phyloP scores from a whole-genome alignment of 2,113 vertebrate genomes.

The Haplochromis vanheusdeni region DNA sequence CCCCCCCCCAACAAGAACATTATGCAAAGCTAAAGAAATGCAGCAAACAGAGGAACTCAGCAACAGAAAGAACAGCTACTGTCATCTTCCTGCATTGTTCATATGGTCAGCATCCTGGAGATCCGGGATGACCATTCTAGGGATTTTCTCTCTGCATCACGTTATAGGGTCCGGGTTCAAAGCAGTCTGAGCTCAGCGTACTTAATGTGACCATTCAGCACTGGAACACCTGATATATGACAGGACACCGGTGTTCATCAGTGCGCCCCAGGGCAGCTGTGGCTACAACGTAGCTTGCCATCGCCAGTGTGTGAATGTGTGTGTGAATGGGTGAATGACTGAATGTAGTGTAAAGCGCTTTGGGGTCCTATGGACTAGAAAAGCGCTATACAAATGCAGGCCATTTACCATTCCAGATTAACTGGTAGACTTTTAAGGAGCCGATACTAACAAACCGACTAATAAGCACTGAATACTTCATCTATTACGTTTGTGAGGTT shows the following conservation, averaged over 20 bases:
- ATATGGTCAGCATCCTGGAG: accelerated
- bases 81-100: neutral
- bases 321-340: no score
- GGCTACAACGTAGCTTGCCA: no score
- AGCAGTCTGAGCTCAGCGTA: neutral
- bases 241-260: neutral
- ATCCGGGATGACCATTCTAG: neutral
- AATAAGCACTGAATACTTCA: neutral
- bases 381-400: no score
- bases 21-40: neutral
- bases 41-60: neutral
- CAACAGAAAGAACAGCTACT: neutral
- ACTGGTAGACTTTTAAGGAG: neutral
- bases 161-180: accelerated
- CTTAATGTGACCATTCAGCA: neutral
- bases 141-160: neutral
- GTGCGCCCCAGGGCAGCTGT: no score
- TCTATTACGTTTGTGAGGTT: accelerated
- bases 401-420: no score
- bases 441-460: neutral
- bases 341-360: no score
- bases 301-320: no score
- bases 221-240: neutral
- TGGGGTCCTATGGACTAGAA: no score
- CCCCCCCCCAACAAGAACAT: no score